A percentile compares a stretch with the other conserved stretches of the same genome.
Evolutionary conservation across 2,113 vertebrate species (phyloP).

Genomic region (Lampris incognitus): DNA sequence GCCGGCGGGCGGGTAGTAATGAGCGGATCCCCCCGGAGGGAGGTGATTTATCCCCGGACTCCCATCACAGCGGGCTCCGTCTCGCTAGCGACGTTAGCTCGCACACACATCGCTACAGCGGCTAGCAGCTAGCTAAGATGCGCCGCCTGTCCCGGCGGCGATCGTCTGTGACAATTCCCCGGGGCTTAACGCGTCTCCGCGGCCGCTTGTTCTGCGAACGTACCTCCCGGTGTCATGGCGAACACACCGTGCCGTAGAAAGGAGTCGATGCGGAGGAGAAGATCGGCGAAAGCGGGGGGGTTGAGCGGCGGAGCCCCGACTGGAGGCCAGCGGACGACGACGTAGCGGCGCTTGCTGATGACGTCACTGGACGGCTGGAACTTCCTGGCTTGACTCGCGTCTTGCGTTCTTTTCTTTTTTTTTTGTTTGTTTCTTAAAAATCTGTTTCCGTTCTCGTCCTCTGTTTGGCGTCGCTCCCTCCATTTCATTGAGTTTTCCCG

Average conservation of each 20-base stretch:
- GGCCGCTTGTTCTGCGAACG: conserved; percentile 28
- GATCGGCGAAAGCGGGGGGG: conserved; percentile 75
- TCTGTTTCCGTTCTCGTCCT: neutral
- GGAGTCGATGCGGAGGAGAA: conserved; percentile 60
- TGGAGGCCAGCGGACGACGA: conserved; percentile 78
- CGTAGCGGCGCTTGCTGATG: conserved; percentile 79
- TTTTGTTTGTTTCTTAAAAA: neutral
- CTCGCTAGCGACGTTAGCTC: conserved; percentile 66
- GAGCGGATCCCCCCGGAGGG: too few relatives aligned
- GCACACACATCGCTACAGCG: conserved; percentile 18
- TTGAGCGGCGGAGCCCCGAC: conserved; percentile 80
- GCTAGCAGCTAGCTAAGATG: conserved; percentile 54
- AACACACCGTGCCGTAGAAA: conserved; percentile 33
- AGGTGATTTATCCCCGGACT: conserved; percentile 22
- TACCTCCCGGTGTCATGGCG: conserved; percentile 84
- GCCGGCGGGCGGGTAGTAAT: too few relatives aligned
- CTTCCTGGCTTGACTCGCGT: conserved; percentile 54
- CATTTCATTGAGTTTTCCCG: too few relatives aligned
- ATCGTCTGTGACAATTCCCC: conserved; percentile 22
- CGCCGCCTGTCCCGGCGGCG: conserved; percentile 28
- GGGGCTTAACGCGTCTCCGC: neutral
- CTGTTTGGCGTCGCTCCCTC: too few relatives aligned
- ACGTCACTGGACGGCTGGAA: conserved; percentile 71
- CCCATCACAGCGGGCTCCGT: conserved; percentile 33
- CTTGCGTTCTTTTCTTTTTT: neutral